Conservation (phyloP, 2,888 invertebrate species). For the Tenthredo notha region DNA sequence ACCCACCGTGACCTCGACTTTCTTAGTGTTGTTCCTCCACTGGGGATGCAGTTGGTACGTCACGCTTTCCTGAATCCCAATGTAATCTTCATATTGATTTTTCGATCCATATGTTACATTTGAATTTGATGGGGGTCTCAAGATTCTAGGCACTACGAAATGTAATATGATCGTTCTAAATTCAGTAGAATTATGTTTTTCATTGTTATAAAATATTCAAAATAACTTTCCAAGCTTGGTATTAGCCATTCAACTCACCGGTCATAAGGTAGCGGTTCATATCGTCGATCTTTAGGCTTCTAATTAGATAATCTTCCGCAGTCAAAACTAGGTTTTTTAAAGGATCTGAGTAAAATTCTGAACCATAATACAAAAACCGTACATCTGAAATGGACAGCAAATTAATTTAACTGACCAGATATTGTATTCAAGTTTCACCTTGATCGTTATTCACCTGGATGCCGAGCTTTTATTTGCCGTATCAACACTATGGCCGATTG, state of each 20-base stretch:
- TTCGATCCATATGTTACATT: slow-evolving; percentile 63
- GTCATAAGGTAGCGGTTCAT: slow-evolving; percentile 61
- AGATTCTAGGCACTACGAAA: slow-evolving; percentile 65
- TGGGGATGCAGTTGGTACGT: slow-evolving; percentile 79
- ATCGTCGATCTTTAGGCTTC: slow-evolving; percentile 63
- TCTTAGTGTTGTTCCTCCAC: slow-evolving; percentile 65
- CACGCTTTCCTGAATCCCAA: slow-evolving; percentile 80
- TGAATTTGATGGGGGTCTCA: slow-evolving; percentile 63
- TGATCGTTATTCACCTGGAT: slow-evolving; percentile 65
- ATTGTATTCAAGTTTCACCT: neutral
- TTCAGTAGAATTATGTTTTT: neutral
- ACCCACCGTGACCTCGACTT: slow-evolving; percentile 65
- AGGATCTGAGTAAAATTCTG: slow-evolving; percentile 60
- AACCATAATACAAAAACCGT: slow-evolving; percentile 67
- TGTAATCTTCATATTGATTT: slow-evolving; percentile 82
- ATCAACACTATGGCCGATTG: slow-evolving; percentile 60
- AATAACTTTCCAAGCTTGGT: neutral
- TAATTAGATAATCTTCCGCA: slow-evolving; percentile 67
- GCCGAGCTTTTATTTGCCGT: slow-evolving; percentile 62
- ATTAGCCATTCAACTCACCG: slow-evolving; percentile 58
- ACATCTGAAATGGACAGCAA: slow-evolving; percentile 63
- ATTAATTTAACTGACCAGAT: neutral
- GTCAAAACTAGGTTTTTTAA: slow-evolving; percentile 65
- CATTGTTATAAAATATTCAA: neutral
- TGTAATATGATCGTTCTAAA: neutral